A percentile compares a stretch with the other conserved stretches of the same genome.
Conservation (phyloP, 2,797 vertebrate species). For the Luscinia megarhynchos region DNA sequence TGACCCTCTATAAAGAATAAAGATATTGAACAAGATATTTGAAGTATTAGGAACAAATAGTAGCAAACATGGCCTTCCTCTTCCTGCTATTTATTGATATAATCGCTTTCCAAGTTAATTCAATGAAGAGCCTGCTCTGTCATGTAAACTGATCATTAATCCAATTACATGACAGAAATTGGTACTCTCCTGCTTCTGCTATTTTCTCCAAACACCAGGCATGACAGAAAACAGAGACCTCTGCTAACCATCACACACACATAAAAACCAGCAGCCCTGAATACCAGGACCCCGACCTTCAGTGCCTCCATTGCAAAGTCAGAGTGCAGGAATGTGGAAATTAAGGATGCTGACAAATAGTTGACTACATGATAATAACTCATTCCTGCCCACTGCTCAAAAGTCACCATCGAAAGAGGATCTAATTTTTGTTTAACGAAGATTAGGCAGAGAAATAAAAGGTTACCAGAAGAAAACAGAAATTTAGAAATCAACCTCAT, state of each 20-base stretch:
- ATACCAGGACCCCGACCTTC: too few relatives aligned
- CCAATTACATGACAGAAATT: not conserved
- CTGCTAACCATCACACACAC: not conserved
- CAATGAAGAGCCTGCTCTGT: not conserved
- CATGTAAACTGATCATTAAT: not conserved
- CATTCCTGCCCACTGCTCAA: not conserved
- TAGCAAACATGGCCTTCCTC: not conserved
- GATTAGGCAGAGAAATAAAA: not conserved
- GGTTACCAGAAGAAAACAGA: not conserved
- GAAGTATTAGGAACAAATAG: not conserved
- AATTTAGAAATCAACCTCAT: not conserved
- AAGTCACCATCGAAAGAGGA: not conserved
- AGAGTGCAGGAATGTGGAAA: not conserved
- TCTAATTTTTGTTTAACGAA: not conserved
- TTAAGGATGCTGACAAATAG: not conserved
- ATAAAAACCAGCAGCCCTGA: not conserved
- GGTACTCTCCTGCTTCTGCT: not conserved
- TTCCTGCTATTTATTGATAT: not conserved
- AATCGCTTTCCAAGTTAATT: not conserved
- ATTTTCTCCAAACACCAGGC: not conserved
- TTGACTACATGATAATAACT: accelerated
- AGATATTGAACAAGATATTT: not conserved
- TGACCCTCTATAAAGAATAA: not conserved
- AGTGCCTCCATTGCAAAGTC: not conserved
- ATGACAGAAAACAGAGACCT: not conserved